Conservation (phyloP, 2,113 vertebrate species). For the Osmerus mordax region DNA sequence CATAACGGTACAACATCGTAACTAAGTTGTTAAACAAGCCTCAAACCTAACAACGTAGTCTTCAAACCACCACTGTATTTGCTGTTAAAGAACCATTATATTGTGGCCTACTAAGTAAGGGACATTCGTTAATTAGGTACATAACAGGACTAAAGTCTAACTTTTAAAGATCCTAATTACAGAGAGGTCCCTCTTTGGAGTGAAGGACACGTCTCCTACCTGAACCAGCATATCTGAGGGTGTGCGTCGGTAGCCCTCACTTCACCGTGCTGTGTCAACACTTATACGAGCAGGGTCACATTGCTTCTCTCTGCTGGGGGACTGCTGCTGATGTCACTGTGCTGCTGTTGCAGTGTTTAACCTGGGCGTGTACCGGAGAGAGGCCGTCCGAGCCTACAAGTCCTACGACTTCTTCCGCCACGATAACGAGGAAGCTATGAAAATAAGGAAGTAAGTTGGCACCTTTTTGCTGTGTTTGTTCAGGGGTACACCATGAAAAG, state of each 20-base stretch:
- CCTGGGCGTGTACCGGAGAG: slow-evolving; percentile 91
- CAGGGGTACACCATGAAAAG: not conserved
- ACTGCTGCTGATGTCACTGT: slow-evolving; percentile 5
- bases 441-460: slow-evolving; percentile 87
- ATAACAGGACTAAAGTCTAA: not conserved
- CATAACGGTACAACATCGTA: too few relatives aligned
- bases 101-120: not conserved
- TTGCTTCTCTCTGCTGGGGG: too few relatives aligned
- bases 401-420: slow-evolving; percentile 98
- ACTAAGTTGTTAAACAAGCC: too few relatives aligned
- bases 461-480: not conserved
- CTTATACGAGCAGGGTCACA: not conserved
- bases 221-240: too few relatives aligned
- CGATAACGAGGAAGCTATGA: slow-evolving; percentile 96
- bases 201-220: not conserved
- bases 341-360: slow-evolving; percentile 85
- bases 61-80: slow-evolving; percentile 1
- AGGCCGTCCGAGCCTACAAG: slow-evolving; percentile 90
- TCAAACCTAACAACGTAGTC: not conserved
- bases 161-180: not conserved
- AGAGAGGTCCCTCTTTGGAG: not conserved
- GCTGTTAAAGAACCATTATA: not conserved
- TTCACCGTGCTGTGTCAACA: not conserved
- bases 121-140: not conserved
- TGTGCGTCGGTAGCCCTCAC: not conserved